A percentile compares a stretch with the other conserved stretches of the same genome.
phyloP scores from a whole-genome alignment of 1,140 invertebrate genomes.

The Drosophila kikkawai region DNA sequence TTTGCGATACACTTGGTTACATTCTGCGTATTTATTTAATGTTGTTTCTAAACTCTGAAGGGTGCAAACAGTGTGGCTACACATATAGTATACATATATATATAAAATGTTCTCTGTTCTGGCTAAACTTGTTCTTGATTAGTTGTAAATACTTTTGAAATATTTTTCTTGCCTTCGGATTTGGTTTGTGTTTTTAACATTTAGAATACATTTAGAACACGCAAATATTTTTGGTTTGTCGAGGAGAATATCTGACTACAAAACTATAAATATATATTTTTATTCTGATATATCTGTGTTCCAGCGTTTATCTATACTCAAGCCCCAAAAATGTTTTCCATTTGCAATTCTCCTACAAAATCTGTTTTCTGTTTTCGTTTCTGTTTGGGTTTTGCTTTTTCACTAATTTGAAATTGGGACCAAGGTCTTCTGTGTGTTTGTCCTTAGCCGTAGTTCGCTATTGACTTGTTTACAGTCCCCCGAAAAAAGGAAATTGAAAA shows the following conservation, averaged over 20 bases:
- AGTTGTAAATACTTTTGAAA: slow-evolving; percentile 60
- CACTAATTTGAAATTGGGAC: slow-evolving; percentile 52
- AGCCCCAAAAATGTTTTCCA: slow-evolving; percentile 30
- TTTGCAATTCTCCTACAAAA: slow-evolving; percentile 26
- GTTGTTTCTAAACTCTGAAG: slow-evolving; percentile 72
- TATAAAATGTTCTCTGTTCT: slow-evolving; percentile 46
- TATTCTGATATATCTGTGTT: slow-evolving; percentile 42
- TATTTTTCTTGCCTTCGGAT: slow-evolving; percentile 17
- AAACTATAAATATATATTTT: slow-evolving; percentile 51
- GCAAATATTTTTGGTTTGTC: slow-evolving; percentile 46
- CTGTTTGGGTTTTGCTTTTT: slow-evolving; percentile 17
- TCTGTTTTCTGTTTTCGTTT: slow-evolving; percentile 22
- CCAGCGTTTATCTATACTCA: slow-evolving; percentile 26
- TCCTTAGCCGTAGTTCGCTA: slow-evolving; percentile 42
- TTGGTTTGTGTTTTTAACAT: slow-evolving; percentile 52
- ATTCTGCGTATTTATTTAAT: slow-evolving; percentile 23
- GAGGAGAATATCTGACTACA: slow-evolving; percentile 51
- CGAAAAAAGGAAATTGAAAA: slow-evolving; percentile 56
- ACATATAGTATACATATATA: slow-evolving; percentile 44
- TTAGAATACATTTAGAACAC: slow-evolving; percentile 78
- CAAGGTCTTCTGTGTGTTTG: slow-evolving; percentile 49
- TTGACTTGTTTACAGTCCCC: slow-evolving; percentile 52
- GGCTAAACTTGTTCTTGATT: slow-evolving; percentile 38
- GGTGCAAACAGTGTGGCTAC: slow-evolving; percentile 70
- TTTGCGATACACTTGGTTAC: slow-evolving; percentile 27